Evolutionary conservation across 2,888 invertebrate species (phyloP).

Genomic region (Monopis laevigella): DNA sequence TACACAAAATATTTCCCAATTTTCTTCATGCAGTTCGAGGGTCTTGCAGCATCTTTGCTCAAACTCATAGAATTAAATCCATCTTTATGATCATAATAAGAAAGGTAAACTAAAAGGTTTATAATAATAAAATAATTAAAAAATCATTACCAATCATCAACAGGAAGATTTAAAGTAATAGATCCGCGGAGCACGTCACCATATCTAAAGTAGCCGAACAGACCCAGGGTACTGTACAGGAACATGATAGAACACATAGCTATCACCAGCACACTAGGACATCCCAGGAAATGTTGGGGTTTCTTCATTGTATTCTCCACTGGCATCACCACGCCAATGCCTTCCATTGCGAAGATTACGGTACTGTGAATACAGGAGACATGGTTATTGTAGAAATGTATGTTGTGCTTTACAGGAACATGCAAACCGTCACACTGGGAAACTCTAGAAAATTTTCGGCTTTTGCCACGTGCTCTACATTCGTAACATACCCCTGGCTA

Average conservation of each 20-base stretch:
- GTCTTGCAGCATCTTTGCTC: too few relatives aligned
- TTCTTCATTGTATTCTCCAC: constrained; percentile 91
- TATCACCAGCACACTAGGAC: constrained; percentile 84
- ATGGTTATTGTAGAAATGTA: too few relatives aligned
- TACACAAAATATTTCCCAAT: too few relatives aligned
- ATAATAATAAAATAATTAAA: neutral
- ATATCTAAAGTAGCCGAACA: constrained; percentile 89
- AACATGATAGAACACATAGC: constrained; percentile 84
- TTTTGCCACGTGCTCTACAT: too few relatives aligned
- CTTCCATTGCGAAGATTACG: constrained; percentile 97
- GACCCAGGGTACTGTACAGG: constrained; percentile 84
- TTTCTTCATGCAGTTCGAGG: too few relatives aligned
- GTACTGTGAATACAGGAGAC: constrained; percentile 75
- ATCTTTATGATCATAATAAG: too few relatives aligned
- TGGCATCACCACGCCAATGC: constrained; percentile 92
- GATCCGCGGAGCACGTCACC: constrained; percentile 77
- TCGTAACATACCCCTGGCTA: too few relatives aligned
- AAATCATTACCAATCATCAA: constrained; percentile 68
- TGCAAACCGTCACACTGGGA: too few relatives aligned
- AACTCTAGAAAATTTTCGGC: too few relatives aligned
- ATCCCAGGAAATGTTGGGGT: constrained; percentile 81
- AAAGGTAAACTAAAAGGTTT: too few relatives aligned
- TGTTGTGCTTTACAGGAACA: too few relatives aligned
- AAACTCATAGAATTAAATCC: too few relatives aligned
- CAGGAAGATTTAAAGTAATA: constrained; percentile 87